phyloP scores from a whole-genome alignment of 2,888 invertebrate genomes.

The Alentia gelatinosa region DNA sequence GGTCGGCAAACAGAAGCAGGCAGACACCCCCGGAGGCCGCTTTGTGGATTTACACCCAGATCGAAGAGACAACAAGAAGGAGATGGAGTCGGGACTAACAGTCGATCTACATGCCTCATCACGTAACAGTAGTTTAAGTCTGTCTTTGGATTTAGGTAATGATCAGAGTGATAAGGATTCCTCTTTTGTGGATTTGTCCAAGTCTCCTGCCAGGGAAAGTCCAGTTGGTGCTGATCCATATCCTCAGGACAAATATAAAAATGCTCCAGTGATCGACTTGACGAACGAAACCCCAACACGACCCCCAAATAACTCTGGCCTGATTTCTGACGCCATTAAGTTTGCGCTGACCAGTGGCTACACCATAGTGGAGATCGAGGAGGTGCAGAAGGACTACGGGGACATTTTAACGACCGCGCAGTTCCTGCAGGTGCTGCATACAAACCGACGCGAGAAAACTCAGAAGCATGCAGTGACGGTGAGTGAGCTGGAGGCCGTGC shows the following conservation, averaged over 20 bases:
- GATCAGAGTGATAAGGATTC: too few species aligned
- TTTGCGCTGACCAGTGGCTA: constrained; percentile 49
- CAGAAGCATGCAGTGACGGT: neutral
- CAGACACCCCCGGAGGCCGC: neutral
- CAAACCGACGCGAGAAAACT: neutral
- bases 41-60: constrained; percentile 38
- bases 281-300: neutral
- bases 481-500: neutral
- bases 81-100: neutral
- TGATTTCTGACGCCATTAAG: neutral
- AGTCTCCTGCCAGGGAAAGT: neutral
- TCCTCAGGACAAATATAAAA: neutral
- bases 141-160: neutral
- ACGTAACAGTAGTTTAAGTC: neutral
- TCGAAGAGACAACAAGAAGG: neutral
- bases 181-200: neutral
- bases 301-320: neutral
- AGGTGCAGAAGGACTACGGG: constrained; percentile 19
- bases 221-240: neutral
- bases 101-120: neutral
- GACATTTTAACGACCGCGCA: neutral
- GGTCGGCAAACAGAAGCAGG: neutral
- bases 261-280: neutral
- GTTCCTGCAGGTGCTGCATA: constrained; percentile 18
- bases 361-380: constrained; percentile 21